Evolutionary conservation across 2,113 vertebrate genomes (phyloP).

Genomic region (Mohoua ochrocephala): DNA sequence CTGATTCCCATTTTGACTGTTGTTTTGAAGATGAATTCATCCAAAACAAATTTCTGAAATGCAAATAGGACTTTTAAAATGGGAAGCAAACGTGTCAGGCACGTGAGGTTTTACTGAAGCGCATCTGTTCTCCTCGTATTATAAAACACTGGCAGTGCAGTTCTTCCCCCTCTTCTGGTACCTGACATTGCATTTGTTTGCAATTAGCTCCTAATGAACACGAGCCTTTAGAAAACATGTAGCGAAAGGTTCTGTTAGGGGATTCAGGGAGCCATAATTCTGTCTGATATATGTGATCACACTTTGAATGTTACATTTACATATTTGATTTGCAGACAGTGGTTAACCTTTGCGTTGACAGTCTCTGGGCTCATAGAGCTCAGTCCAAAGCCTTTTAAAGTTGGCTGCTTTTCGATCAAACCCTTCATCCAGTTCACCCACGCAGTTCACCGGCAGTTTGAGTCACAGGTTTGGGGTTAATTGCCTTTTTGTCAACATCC

Average conservation of each 20-base stretch:
- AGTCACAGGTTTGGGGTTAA: constrained; percentile 35
- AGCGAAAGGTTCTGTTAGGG: neutral
- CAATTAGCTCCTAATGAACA: constrained; percentile 8
- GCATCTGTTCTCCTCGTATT: accelerated
- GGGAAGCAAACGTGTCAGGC: neutral
- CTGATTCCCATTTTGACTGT: neutral
- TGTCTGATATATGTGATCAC: constrained; percentile 27
- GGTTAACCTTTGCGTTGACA: constrained; percentile 44
- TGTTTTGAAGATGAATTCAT: neutral
- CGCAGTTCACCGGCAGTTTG: neutral
- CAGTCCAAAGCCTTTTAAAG: neutral
- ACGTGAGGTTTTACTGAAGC: neutral
- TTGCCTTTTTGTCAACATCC: constrained; percentile 15
- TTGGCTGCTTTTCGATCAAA: neutral
- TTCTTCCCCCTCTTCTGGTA: neutral
- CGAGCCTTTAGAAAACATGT: neutral
- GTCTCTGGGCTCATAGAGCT: constrained; percentile 13
- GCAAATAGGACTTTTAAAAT: neutral
- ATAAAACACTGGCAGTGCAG: neutral
- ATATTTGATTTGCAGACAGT: constrained; percentile 57
- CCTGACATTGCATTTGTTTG: neutral
- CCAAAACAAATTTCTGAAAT: neutral
- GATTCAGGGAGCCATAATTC: constrained; percentile 8
- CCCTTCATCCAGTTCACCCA: neutral
- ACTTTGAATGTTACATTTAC: constrained; percentile 60